Evolutionary conservation across 2,113 vertebrate species (phyloP).

Genomic region (Leucosticte australis): DNA sequence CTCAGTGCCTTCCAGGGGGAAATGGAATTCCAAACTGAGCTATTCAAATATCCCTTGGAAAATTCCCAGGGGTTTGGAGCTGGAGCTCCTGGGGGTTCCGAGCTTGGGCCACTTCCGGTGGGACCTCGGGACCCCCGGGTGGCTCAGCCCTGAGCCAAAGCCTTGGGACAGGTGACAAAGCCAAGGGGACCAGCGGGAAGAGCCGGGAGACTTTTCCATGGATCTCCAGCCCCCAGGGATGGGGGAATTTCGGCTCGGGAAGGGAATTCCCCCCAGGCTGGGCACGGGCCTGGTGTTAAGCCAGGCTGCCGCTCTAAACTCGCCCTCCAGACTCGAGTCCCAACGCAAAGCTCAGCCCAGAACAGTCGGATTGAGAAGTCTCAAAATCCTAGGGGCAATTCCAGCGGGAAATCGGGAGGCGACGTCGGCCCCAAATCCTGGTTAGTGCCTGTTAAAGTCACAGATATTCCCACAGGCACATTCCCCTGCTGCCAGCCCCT

Average conservation of each 20-base stretch:
- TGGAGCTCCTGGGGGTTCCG: not conserved
- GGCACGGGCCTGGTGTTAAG: not conserved
- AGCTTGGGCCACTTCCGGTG: not conserved
- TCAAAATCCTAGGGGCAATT: not conserved
- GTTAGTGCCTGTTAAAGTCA: accelerated
- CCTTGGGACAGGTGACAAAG: not conserved
- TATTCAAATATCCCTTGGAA: not conserved
- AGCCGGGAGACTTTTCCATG: not conserved
- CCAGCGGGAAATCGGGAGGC: not conserved
- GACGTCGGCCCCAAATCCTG: accelerated
- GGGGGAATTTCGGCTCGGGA: not conserved
- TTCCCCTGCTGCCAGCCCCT: not conserved
- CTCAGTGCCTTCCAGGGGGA: accelerated
- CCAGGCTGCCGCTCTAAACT: not conserved
- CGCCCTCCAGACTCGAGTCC: not conserved
- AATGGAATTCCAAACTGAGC: not conserved
- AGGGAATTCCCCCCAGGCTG: not conserved
- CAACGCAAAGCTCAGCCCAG: accelerated
- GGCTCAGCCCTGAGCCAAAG: not conserved
- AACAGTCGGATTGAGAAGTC: not conserved
- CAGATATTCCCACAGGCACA: too few relatives aligned
- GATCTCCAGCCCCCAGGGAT: not conserved
- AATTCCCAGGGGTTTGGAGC: not conserved
- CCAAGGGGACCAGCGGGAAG: not conserved
- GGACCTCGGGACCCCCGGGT: not conserved